Percentiles rank a stretch among this genome's conserved stretches.
Conservation (phyloP, 2,113 vertebrate species). For the Ceyx melanurus region DNA sequence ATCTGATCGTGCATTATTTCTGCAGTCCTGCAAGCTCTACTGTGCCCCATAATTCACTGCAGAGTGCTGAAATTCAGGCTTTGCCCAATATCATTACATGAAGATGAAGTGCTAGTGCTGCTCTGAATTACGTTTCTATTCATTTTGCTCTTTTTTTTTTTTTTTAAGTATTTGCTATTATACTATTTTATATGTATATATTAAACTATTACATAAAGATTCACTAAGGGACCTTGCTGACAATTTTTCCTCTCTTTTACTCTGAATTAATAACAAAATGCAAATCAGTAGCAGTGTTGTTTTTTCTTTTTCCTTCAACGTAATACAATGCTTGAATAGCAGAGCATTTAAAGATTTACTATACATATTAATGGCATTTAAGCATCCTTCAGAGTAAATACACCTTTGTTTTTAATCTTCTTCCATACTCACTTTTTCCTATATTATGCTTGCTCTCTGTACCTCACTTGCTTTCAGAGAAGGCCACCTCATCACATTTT, state of each 20-base stretch:
- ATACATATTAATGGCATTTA: constrained; percentile 34
- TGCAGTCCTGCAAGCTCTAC: constrained; percentile 35
- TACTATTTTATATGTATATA: no score
- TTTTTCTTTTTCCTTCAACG: not conserved
- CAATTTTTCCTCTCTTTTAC: constrained; percentile 27
- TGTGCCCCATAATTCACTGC: constrained; percentile 54
- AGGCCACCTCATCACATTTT: not conserved
- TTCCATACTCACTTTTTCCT: not conserved
- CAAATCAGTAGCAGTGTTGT: constrained; percentile 16
- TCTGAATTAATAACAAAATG: constrained; percentile 65
- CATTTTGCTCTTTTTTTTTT: constrained; percentile 25
- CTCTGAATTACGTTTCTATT: constrained; percentile 51
- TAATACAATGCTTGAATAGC: constrained; percentile 26
- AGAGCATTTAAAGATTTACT: constrained; percentile 37
- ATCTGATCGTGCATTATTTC: constrained; percentile 43
- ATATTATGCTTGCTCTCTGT: not conserved
- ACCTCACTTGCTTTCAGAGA: not conserved
- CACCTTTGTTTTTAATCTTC: constrained; percentile 18
- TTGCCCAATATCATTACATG: constrained; percentile 30
- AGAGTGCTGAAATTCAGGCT: constrained; percentile 34
- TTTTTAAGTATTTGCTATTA: constrained; percentile 19
- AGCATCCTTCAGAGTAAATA: constrained; percentile 19
- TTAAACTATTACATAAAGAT: constrained; percentile 29
- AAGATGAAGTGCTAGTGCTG: constrained; percentile 28
- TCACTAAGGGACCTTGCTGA: not conserved